phyloP scores from a whole-genome alignment of 2,113 vertebrate genomes.

The Stomatorhinus ivindoensis region DNA sequence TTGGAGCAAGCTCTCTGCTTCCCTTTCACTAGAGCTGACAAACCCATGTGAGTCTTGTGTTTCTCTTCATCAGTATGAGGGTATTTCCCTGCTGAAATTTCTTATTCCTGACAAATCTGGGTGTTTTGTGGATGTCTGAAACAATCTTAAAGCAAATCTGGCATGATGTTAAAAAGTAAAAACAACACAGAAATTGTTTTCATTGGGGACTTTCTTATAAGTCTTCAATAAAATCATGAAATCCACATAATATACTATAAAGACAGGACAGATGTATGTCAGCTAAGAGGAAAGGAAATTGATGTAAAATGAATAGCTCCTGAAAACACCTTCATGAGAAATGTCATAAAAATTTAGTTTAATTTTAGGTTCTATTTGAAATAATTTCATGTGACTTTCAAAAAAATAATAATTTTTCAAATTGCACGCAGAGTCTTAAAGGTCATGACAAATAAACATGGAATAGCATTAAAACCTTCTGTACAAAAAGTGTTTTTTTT shows the following conservation, averaged over 20 bases:
- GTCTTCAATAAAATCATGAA: background rate
- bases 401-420: background rate
- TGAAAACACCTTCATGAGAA: background rate
- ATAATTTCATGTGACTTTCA: background rate
- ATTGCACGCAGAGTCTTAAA: background rate
- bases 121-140: background rate
- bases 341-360: background rate
- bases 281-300: background rate
- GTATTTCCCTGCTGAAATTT: background rate
- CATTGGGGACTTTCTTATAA: background rate
- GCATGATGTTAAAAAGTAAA: background rate
- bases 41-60: background rate
- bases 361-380: background rate
- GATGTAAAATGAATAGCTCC: background rate
- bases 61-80: background rate
- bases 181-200: background rate
- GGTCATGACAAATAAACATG: slow-evolving; percentile 1
- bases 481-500: background rate
- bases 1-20: background rate
- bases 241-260: background rate
- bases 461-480: background rate
- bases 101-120: background rate
- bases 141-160: background rate
- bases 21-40: background rate
- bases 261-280: background rate